A percentile compares a stretch with the other conserved stretches of the same genome.
These are phyloP conservation scores for Hedychridium roseum DNA, from an alignment of 2,888 invertebrate genomes.

Conservation along the genomic window DNA sequence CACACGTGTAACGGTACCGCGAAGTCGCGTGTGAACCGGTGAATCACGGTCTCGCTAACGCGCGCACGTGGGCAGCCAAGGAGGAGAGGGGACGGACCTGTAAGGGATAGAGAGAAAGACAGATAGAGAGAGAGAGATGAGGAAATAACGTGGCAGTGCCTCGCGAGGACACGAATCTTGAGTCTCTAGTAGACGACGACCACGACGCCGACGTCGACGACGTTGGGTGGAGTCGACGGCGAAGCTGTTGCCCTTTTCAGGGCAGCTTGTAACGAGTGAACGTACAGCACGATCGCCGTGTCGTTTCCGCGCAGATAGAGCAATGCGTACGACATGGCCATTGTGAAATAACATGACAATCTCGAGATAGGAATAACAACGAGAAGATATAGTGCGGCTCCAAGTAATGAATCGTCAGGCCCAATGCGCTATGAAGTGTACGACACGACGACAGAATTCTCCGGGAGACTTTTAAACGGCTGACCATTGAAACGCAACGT, in stretches of 20 bases:
- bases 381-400: too few species aligned
- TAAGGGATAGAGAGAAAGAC: conserved; percentile 7
- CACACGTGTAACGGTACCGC: conserved; percentile 47
- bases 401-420: too few species aligned
- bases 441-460: too few species aligned
- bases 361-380: too few species aligned
- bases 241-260: conserved; percentile 23
- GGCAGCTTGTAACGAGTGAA: conserved; percentile 21
- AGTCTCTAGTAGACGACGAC: conserved; percentile 2
- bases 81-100: conserved; percentile 1
- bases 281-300: too few species aligned
- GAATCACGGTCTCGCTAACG: conserved; percentile 45
- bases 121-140: conserved; percentile 5
- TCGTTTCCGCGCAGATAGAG: too few species aligned
- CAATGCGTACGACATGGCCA: too few species aligned
- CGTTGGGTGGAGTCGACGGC: conserved; percentile 16
- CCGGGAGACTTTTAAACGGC: too few species aligned
- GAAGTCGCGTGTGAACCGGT: conserved; percentile 46
- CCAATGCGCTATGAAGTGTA: too few species aligned
- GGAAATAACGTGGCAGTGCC: conserved; percentile 16
- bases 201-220: too few species aligned
- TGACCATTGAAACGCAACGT: too few species aligned
- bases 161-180: conserved; percentile 25
- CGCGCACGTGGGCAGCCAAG: conserved; percentile 35
- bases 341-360: too few species aligned